Base-by-base conservation (phyloP, 1,140 invertebrate species). In the Acromyrmex echinatior region DNA sequence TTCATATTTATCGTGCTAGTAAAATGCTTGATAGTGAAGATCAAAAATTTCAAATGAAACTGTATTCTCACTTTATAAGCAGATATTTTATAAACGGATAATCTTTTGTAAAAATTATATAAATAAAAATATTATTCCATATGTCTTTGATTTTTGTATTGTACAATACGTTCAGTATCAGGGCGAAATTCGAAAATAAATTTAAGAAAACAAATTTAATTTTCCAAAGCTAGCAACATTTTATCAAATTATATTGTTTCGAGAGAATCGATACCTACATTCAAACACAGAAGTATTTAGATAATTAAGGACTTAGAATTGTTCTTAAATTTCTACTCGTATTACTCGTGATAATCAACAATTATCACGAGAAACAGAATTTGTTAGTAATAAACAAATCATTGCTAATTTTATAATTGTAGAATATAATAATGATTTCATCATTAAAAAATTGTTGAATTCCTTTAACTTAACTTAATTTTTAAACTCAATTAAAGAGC, bases 1-100 rank as follows among this genome's bases (percentile, higher is more conserved):
- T 70, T 81, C 31, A 49, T 51, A 53, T 81, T 70, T 70, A 81
- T 31, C 80, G 58, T 62, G 58, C 39, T 35, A 51, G 70, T 39
- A 31, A 84, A 62, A 45, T 16, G 25, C 56, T 80, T 28, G 31
- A 58, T 28, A 18, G 16, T 21, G 16, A 56, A 70, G 49, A 70
- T 14, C 25, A 45, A 21, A 70, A 60, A 70, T n/a, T 35, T 18
- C 25, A 49, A 28, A 4, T 18, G 9, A 66, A 65, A 16, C 16
- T 16, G 6, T 31, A 16, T 14, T 18, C 49, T 4, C 4, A 28
- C 28, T 73, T 63, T 45, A 45, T 45, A 10, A 45, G 10, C 10
- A 45, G 10, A 63, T 14, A 1, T 28, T 28, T 63, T 63, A 73
- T 21, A 60, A 63, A 62, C 18, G 16, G 58, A 35, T 28, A 56